Evolutionary conservation across 2,113 vertebrate species (phyloP).

Genomic region (Rissa tridactyla): DNA sequence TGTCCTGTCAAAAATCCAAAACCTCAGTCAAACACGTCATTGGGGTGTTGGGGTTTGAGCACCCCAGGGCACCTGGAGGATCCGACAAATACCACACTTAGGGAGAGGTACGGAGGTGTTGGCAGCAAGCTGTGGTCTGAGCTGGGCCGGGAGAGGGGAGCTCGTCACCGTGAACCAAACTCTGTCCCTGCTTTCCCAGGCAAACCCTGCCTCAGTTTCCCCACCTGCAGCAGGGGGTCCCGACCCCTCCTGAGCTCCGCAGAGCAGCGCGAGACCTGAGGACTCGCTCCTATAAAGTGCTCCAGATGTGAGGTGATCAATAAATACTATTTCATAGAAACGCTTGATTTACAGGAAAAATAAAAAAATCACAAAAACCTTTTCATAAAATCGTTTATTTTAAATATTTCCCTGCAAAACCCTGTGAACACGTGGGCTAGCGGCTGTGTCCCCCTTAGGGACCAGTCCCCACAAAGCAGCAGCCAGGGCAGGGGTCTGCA

Average conservation of each 20-base stretch:
- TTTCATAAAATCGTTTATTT: slow-evolving; percentile 46
- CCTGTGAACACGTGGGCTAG: not conserved
- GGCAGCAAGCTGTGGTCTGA: not conserved
- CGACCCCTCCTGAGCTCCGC: not conserved
- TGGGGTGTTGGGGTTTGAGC: not conserved
- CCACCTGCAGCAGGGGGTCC: not conserved
- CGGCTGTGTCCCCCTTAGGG: not conserved
- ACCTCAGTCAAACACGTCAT: fast-evolving
- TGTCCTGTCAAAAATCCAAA: not conserved
- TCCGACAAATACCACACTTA: fast-evolving
- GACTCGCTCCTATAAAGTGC: not conserved
- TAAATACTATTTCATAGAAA: not conserved
- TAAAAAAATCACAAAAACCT: not conserved
- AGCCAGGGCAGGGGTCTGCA: not conserved
- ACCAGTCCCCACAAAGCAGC: not conserved
- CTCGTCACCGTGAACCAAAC: not conserved
- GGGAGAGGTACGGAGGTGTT: not conserved
- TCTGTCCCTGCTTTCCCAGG: not conserved
- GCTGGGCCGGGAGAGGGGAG: not conserved
- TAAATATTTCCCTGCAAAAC: slow-evolving; percentile 33
- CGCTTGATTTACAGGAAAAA: not conserved
- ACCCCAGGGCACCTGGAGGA: not conserved
- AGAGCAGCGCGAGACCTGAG: fast-evolving
- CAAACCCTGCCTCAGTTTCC: not conserved
- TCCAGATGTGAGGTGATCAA: not conserved